Evolutionary conservation across 1,140 invertebrate genomes (phyloP).

Genomic region (Drosophila azteca): DNA sequence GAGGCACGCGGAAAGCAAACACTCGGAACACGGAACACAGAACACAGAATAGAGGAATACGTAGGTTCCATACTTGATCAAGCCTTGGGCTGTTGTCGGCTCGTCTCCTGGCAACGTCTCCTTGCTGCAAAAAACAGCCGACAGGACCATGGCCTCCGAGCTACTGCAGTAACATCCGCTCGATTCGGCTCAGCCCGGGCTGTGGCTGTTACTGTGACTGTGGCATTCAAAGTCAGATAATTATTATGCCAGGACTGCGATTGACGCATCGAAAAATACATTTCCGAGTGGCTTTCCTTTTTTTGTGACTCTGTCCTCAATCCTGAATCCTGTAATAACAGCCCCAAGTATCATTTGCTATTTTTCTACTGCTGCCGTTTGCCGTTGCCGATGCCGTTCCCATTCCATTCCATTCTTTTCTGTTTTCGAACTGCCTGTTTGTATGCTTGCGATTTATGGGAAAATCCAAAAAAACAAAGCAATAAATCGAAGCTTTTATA

Average conservation of each 20-base stretch:
- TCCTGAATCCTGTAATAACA: slow-evolving; percentile 29
- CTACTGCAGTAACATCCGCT: slow-evolving; percentile 24
- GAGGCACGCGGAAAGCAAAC: slow-evolving; percentile 44
- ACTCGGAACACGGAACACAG: slow-evolving; percentile 5
- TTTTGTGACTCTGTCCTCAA: slow-evolving; percentile 22
- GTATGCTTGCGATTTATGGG: slow-evolving; percentile 60
- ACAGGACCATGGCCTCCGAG: background rate
- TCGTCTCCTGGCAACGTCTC: no score
- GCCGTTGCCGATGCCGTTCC: no score
- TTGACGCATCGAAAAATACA: slow-evolving; percentile 58
- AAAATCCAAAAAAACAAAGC: slow-evolving; percentile 14
- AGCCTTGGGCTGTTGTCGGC: no score
- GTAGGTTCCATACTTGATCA: no score
- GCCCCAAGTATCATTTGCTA: slow-evolving; percentile 41
- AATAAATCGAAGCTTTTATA: background rate
- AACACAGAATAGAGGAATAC: background rate
- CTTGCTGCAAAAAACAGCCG: no score
- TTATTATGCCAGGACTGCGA: slow-evolving; percentile 62
- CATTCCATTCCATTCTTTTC: background rate
- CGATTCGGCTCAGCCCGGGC: background rate
- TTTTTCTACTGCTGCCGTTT: slow-evolving; percentile 16
- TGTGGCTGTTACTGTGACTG: background rate
- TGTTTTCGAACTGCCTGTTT: slow-evolving; percentile 53
- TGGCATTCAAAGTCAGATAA: slow-evolving; percentile 44
- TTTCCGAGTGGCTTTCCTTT: slow-evolving; percentile 27